phyloP scores from a whole-genome alignment of 30 jellyfish, hydroid and myxozoan species.

The Cassiopea xamachana region DNA sequence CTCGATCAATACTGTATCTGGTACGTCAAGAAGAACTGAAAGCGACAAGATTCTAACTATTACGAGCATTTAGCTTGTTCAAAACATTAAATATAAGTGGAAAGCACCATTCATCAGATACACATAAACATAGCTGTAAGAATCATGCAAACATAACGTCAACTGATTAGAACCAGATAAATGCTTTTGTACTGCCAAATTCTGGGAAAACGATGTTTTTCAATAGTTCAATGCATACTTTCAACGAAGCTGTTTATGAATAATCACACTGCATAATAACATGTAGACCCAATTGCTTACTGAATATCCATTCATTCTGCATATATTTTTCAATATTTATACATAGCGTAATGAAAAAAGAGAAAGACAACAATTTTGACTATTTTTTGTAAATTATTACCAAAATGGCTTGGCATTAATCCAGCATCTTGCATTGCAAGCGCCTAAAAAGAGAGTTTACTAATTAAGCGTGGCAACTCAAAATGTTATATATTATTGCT shows the following conservation, averaged over 20 bases:
- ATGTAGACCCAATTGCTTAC: too few relatives aligned
- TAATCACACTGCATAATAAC: too few relatives aligned
- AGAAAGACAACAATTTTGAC: neutral
- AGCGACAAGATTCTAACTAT: neutral
- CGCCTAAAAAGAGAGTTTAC: slow-evolving; percentile 58
- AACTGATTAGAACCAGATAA: too few relatives aligned
- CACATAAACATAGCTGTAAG: too few relatives aligned
- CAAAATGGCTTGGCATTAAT: slow-evolving; percentile 87
- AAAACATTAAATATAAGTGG: neutral
- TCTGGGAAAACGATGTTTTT: too few relatives aligned
- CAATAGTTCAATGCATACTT: too few relatives aligned
- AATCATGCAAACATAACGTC: too few relatives aligned
- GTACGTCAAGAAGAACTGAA: slow-evolving; percentile 88
- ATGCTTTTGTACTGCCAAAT: too few relatives aligned
- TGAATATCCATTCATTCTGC: too few relatives aligned
- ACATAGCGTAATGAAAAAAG: neutral
- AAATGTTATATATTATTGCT: neutral
- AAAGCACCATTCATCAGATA: neutral
- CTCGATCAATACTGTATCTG: slow-evolving; percentile 89
- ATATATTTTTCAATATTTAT: neutral
- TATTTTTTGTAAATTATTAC: slow-evolving; percentile 16
- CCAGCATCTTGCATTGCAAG: slow-evolving; percentile 92
- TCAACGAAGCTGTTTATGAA: too few relatives aligned
- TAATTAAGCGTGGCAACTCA: neutral
- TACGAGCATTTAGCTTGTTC: neutral